A percentile compares a stretch with the other conserved stretches of the same genome.
These are phyloP conservation scores for Caenorhabditis sulstoni DNA, from an alignment of 2,888 invertebrate species.

Conservation along the genomic window DNA sequence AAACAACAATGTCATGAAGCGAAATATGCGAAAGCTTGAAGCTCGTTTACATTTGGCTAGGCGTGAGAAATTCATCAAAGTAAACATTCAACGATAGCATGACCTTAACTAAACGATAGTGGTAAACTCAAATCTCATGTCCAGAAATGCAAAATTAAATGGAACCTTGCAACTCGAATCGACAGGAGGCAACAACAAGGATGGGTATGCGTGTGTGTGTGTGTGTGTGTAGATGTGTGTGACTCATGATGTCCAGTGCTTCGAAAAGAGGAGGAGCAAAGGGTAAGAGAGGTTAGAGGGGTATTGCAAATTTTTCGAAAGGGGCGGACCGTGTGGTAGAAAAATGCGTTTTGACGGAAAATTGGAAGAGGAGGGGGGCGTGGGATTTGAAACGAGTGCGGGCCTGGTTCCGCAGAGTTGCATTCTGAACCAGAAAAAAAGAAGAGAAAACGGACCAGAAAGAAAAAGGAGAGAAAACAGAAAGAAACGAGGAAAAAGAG, in stretches of 20 bases:
- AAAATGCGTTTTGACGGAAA: conserved; percentile 58
- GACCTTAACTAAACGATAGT: conserved; percentile 21
- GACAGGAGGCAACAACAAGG: conserved; percentile 27
- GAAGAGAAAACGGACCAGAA: conserved; percentile 22
- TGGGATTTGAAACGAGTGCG: conserved; percentile 53
- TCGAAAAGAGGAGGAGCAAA: conserved; percentile 38
- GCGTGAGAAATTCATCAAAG: conserved; percentile 55
- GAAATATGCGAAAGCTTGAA: conserved; percentile 25
- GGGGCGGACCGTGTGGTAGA: conserved; percentile 50
- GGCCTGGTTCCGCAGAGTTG: conserved; percentile 53
- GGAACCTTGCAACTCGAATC: conserved; percentile 37
- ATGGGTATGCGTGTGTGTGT: conserved; percentile 9
- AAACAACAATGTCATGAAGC: not conserved
- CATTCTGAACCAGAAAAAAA: conserved; percentile 51
- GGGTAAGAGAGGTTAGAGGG: conserved; percentile 47
- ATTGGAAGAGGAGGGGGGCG: conserved; percentile 56
- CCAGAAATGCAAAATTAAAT: conserved; percentile 16
- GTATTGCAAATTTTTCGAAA: conserved; percentile 58
- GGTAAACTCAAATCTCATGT: conserved; percentile 28
- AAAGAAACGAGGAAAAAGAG: conserved; percentile 13
- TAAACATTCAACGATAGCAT: conserved; percentile 13
- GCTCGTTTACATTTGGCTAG: conserved; percentile 56
- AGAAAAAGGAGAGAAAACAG: not conserved
- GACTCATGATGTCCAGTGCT: conserved; percentile 54
- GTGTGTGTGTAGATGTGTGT: conserved; percentile 12